Base-by-base conservation (phyloP, 2,888 invertebrate genomes). In the Heliothis peltigera region DNA sequence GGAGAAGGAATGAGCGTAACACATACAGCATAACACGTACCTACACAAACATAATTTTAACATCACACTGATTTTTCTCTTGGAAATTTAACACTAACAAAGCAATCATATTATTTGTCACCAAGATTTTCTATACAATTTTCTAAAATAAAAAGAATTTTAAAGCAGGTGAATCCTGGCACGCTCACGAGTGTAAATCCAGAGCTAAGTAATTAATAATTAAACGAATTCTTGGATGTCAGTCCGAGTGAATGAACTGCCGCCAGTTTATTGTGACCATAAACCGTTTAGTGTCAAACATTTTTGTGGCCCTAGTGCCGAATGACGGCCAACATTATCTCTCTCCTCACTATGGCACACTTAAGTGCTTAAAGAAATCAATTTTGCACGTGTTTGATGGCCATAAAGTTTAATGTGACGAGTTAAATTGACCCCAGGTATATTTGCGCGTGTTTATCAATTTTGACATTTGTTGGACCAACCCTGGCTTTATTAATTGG, bases 211-310 rank as follows among this genome's bases (percentile, higher is more conserved):
- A n/a, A 32, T 32, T 32, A 32, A 32, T 12, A 32, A 79, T 79
- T 79, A 80, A 69, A 78, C 67, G 59, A 64, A 76, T 76, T 70
- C 74, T 68, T 64, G n/a, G 17, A 48, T 55, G 59, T 22, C 32
- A 25, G 42, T 8, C 28, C 63, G 48, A 74, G 81, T 79, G 81
- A 79, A 79, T 74, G 80, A 75, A 70, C 75, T 64, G 55, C 61
- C 49, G 28, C 54, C 54, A 43, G 49, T 79, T 82, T 78, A 82
- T 74, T 51, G 59, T 43, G 32, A 32, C 48, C 67, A 75, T 82
- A 81, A 82, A 82, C 55, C 68, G 80, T 77, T 83, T 79, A 81
- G 71, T 77, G 73, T 70, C 71, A 68, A 68, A 67, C 70, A 71
- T 55, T 78, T 75, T 65, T 75, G 55, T 62, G 58, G 43, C 65